Evolutionary conservation across 2,888 invertebrate species (phyloP).

Genomic region (Cantharis rustica): DNA sequence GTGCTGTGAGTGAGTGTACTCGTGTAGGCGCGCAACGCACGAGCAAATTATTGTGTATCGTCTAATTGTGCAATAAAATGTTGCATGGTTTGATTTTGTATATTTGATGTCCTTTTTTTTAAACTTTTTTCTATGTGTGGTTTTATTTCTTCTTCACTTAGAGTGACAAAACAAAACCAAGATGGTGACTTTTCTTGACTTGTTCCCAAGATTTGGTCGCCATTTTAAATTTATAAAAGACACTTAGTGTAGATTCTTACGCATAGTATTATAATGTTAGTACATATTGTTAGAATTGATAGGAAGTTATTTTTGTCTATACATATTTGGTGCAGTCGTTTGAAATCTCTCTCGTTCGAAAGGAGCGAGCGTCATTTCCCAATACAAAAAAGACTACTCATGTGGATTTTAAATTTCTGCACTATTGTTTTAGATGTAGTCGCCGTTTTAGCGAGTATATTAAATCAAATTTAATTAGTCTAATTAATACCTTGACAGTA

Average conservation of each 20-base stretch:
- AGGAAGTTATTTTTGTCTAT: constrained; percentile 38
- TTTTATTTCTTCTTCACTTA: neutral
- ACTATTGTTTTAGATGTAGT: constrained; percentile 38
- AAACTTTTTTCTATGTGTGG: neutral
- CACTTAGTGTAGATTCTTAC: constrained; percentile 53
- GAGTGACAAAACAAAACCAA: constrained; percentile 7
- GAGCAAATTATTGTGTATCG: neutral
- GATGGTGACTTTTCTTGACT: constrained; percentile 20
- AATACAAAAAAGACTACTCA: neutral
- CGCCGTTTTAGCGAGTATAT: constrained; percentile 40
- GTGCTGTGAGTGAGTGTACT: neutral
- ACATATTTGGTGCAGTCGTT: constrained; percentile 30
- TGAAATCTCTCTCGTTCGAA: constrained; percentile 11
- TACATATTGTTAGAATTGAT: constrained; percentile 40
- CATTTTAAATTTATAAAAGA: constrained; percentile 47
- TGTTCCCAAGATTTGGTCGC: constrained; percentile 21
- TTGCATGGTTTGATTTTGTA: neutral
- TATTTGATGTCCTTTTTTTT: neutral
- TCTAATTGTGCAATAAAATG: neutral
- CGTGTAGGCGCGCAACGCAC: neutral
- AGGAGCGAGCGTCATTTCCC: neutral
- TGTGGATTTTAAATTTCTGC: constrained; percentile 33
- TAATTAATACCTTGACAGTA: constrained; percentile 31
- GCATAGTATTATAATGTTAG: constrained; percentile 54
- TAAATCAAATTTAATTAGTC: constrained; percentile 24